phyloP scores from a whole-genome alignment of 1,140 invertebrate species.

The Cydia strobilella region DNA sequence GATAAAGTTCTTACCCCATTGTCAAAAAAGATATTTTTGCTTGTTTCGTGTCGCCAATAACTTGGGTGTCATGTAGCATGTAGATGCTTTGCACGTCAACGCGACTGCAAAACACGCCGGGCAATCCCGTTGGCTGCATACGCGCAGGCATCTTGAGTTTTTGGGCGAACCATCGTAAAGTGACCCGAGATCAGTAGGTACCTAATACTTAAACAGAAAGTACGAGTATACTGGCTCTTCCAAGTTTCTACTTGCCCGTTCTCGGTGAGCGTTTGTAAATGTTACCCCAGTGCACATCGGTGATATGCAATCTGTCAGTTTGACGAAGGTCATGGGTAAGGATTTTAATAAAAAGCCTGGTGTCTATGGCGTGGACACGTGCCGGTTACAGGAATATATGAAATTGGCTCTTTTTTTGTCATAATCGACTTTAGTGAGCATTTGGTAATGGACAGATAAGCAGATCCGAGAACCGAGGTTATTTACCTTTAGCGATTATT shows the following conservation, averaged over 20 bases:
- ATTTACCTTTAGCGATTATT: neutral
- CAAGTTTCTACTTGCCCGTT: neutral
- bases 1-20: neutral
- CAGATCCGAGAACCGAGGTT: slow-evolving; percentile 23
- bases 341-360: slow-evolving; percentile 27
- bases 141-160: neutral
- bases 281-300: slow-evolving; percentile 54
- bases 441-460: slow-evolving; percentile 21
- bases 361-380: slow-evolving; percentile 56
- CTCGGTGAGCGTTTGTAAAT: neutral
- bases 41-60: neutral
- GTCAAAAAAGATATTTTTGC: neutral
- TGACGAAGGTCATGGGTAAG: slow-evolving; percentile 67
- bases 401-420: slow-evolving; percentile 35
- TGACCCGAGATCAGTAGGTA: neutral
- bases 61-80: neutral
- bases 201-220: neutral
- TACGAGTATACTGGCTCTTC: neutral
- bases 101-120: neutral
- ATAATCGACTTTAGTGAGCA: slow-evolving; percentile 29
- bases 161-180: neutral
- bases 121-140: neutral
- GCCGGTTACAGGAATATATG: slow-evolving; percentile 63
- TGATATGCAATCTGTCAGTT: slow-evolving; percentile 71
- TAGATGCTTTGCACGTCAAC: slow-evolving; percentile 13